These are phyloP conservation scores for Saxidomus purpurata DNA, from an alignment of 1,140 invertebrate species.

Conservation along the genomic window DNA sequence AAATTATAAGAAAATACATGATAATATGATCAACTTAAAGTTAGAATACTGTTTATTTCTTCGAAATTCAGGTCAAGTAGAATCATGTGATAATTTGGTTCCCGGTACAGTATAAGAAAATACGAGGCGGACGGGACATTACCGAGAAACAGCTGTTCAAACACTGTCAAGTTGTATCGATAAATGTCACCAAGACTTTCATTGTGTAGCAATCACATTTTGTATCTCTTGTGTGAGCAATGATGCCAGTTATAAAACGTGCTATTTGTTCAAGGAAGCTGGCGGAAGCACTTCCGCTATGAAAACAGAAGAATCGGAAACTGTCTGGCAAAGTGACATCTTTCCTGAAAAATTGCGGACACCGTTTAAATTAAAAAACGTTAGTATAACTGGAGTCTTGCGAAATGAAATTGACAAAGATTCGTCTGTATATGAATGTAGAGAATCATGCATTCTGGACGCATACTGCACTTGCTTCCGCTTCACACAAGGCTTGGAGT, in stretches of 20 bases:
- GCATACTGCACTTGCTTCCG: slow-evolving; percentile 4
- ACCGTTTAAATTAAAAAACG: not conserved
- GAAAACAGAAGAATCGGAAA: not conserved
- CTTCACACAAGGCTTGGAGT: not conserved
- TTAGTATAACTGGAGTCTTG: not conserved
- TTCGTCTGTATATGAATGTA: not conserved
- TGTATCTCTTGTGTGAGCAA: not conserved
- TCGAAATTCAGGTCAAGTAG: not conserved
- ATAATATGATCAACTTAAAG: not conserved
- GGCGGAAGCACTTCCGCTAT: not conserved
- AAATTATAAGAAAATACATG: not conserved
- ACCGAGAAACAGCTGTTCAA: not conserved
- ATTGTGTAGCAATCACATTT: not conserved
- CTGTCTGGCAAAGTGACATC: slow-evolving; percentile 11
- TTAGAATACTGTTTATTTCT: not conserved
- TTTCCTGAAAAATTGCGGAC: not conserved
- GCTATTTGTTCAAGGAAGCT: not conserved
- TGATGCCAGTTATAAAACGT: not conserved
- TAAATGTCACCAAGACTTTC: not conserved
- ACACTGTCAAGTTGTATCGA: not conserved
- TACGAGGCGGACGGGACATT: not conserved
- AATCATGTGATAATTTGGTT: not conserved
- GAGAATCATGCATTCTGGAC: not conserved
- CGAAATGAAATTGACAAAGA: not conserved
- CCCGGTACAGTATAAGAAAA: not conserved